Percentiles rank a stretch among this genome's conserved stretches.
Conservation (phyloP, 2,797 vertebrate species). For the Lateolabrax maculatus region DNA sequence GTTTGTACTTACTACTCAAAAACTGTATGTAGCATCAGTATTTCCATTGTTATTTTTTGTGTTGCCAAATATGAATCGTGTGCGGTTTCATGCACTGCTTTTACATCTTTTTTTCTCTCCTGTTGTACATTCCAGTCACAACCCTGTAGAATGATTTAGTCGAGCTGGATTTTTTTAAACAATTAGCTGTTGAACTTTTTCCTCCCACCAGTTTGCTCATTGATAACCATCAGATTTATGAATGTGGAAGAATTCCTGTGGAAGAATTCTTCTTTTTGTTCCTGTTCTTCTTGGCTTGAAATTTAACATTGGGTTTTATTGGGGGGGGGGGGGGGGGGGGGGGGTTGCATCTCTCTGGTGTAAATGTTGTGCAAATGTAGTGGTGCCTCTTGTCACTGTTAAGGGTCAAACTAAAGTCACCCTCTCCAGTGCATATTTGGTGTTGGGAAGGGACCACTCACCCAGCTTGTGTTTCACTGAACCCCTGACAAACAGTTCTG, state of each 20-base stretch:
- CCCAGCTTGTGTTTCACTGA: conserved; percentile 80
- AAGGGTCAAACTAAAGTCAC: conserved; percentile 66
- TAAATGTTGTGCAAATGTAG: conserved; percentile 87
- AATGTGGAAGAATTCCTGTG: conserved; percentile 78
- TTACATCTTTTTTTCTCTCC: conserved; percentile 73
- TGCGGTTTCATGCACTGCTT: conserved; percentile 80
- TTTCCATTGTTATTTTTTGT: conserved; percentile 83
- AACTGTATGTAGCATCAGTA: conserved; percentile 86
- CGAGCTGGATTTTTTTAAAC: conserved; percentile 67
- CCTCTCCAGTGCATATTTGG: conserved; percentile 66
- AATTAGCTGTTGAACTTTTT: conserved; percentile 59
- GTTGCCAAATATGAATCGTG: conserved; percentile 86
- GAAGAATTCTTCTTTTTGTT: conserved; percentile 56
- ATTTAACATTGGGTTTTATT: conserved; percentile 54
- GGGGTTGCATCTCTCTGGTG: conserved; percentile 77
- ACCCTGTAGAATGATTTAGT: conserved; percentile 76
- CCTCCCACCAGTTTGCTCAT: conserved; percentile 64
- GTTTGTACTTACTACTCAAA: conserved; percentile 82
- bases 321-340: neutral
- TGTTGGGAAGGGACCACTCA: conserved; percentile 74
- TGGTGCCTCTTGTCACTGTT: conserved; percentile 84
- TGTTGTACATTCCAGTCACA: conserved; percentile 82
- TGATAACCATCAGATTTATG: conserved; percentile 72
- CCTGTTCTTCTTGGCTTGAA: conserved; percentile 69
- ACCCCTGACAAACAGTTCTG: conserved; percentile 83